Base-by-base conservation (phyloP, 2,113 vertebrate species). In the Callipepla californica region DNA sequence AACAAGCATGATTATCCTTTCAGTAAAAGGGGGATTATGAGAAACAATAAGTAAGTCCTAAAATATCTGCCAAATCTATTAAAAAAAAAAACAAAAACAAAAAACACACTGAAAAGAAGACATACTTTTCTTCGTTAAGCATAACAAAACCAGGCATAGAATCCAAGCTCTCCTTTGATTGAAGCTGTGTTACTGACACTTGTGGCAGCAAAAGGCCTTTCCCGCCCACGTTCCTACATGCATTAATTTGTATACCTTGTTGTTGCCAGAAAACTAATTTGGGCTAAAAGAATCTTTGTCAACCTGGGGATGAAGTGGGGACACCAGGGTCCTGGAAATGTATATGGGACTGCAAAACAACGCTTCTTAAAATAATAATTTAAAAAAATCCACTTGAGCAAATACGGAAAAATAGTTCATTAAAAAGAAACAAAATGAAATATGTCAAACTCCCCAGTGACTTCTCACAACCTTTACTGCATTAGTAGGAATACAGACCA, bases 381-480 rank as follows among this genome's bases (percentile, higher is more conserved):
- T 28, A 57, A 32, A 10, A 57, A 86, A 85, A 95, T 80, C 81
- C 11, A 36, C 42, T 92, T 91, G 85, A 70, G 72, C 75, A 94
- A 95, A 95, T 87, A 90, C 50, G 68, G 81, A 92, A 53, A 91
- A 93, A 90, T 69, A 50, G 55, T 69, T 92, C 47, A 85, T 86
- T 14, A 68, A 91, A 90, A 14, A 36, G 32, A 23, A 45, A 25
- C 18, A 74, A 78, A 75, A 82, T 42, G 30, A 82, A 82, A 53
- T 78, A 84, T 81, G 84, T 55, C 77, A 55, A 87, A 91, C 79
- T 87, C 86, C 70, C 85, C 62, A 84, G 50, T 77, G 83, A 85
- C 69, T 95, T 86, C 69, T 92, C 90, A 86, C 85, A 96, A 93
- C 70, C 95, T 95, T 96, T 93, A 84, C 81, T 95, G 73, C 91